phyloP scores from a whole-genome alignment of 2,888 invertebrate species.

The Ichneumoninae sp. region DNA sequence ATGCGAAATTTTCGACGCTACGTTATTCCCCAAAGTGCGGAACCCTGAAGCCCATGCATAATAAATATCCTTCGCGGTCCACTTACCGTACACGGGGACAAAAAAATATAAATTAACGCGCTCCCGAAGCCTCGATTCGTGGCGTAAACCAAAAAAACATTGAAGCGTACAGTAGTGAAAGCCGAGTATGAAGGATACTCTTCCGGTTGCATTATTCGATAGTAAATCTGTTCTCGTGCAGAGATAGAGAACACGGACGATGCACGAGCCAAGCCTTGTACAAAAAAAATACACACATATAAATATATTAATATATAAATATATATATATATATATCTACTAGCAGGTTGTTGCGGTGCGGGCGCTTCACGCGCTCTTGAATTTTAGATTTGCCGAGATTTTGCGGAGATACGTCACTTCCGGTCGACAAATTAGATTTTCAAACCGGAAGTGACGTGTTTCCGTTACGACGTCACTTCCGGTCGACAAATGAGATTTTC shows the following conservation, averaged over 20 bases:
- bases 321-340: conserved; percentile 1
- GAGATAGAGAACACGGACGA: conserved; percentile 4
- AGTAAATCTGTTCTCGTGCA: neutral
- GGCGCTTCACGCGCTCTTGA: too few relatives aligned
- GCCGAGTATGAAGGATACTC: neutral
- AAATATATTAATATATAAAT: conserved; percentile 18
- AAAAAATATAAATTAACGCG: neutral
- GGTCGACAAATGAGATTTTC: too few relatives aligned
- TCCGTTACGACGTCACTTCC: too few relatives aligned
- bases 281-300: conserved; percentile 10
- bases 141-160: conserved; percentile 30
- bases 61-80: conserved; percentile 31
- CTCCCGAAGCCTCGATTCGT: conserved; percentile 19
- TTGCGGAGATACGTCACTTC: too few relatives aligned
- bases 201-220: neutral
- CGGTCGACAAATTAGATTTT: too few relatives aligned
- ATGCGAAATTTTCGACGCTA: neutral
- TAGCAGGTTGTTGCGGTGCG: too few relatives aligned
- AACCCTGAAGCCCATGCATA: conserved; percentile 49
- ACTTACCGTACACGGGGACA: conserved; percentile 54
- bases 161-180: conserved; percentile 36
- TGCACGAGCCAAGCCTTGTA: conserved; percentile 44
- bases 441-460: too few relatives aligned
- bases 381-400: too few relatives aligned
- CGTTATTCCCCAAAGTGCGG: conserved; percentile 29